phyloP scores from a whole-genome alignment of 2,888 invertebrate genomes.

The Gymnocheta viridis region DNA sequence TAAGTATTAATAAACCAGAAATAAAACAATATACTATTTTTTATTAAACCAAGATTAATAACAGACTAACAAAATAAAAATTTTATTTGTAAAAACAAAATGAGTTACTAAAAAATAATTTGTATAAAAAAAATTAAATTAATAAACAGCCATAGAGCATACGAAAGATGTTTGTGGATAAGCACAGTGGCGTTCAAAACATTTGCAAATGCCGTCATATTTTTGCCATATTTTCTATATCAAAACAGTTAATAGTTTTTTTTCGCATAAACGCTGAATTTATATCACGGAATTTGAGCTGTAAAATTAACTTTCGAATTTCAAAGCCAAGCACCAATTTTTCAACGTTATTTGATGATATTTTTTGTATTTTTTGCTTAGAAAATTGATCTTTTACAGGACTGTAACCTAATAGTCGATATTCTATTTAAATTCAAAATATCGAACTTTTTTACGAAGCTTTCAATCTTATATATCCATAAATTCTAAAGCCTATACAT shows the following conservation, averaged over 20 bases:
- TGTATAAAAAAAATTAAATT: not conserved
- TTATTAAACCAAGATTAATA: slow-evolving; percentile 20
- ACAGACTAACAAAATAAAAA: not conserved
- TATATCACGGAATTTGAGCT: not conserved
- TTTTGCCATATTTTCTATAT: not conserved
- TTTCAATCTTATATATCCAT: not conserved
- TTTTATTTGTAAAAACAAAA: slow-evolving; percentile 15
- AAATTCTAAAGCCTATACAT: no score
- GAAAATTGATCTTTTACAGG: no score
- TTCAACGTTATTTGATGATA: no score
- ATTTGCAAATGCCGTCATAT: not conserved
- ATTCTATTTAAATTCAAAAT: no score
- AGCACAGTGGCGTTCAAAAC: not conserved
- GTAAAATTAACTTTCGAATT: no score
- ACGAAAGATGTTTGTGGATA: not conserved
- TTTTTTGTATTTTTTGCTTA: no score
- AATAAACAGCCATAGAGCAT: not conserved
- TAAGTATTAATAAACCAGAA: slow-evolving; percentile 55
- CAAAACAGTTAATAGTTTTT: not conserved
- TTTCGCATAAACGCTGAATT: not conserved
- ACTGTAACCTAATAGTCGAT: no score
- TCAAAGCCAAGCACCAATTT: no score
- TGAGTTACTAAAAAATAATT: slow-evolving; percentile 40
- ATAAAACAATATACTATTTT: slow-evolving; percentile 38
- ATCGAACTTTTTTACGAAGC: not conserved